Evolutionary conservation across 2,113 vertebrate species (phyloP), one percentile per base, ranked within the genome.

Genomic region (Eretmodus cyanostictus): DNA sequence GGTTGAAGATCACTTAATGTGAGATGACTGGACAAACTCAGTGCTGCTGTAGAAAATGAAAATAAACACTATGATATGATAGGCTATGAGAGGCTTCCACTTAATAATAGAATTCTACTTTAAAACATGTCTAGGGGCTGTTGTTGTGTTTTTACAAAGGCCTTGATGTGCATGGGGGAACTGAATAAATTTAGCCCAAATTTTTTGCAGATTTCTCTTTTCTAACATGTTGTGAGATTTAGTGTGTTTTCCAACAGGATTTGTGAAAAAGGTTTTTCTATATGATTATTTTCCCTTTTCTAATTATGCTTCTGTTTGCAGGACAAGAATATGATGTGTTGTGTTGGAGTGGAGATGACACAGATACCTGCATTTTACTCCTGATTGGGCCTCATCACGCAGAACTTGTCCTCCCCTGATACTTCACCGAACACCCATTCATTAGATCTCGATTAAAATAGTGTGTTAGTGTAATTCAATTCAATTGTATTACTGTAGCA

Each of bases 181-280:
- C 40, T 73, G 14, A 73, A 29, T 31, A 76, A 0, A 78, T 31
- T 31, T 49, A 31, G 17, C 6, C 71, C 17, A 7, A 1, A 13
- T 19, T 1, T 29, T 78, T 5, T 31, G 45, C 73, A 13, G 45
- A 51, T 78, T 78, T 78, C 16, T 31, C 9, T 5, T 47, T 31
- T 78, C 27, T n/a, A 78, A 31, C 45, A 51, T n/a, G 71, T 7
- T 19, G 42, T 3, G 27, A 51, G 27, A 13, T 31, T 78, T n/a
- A 3, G 7, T 51, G 24, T 45, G 24, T 5, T 45, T 76, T 5
- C 38, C 38, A 66, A 24, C 36, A 3, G 0, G n/a, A 42, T 71
- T 73, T 42, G 22, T 45, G 13, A 24, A 42, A 73, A 45, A 17
- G 24, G 0, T 2, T 49, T 49, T 49, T 49, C 42, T 5, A 19